Percentiles rank a stretch among this genome's conserved stretches.
Evolutionary conservation across 2,113 vertebrate species (phyloP).

Genomic region (Cettia cetti): DNA sequence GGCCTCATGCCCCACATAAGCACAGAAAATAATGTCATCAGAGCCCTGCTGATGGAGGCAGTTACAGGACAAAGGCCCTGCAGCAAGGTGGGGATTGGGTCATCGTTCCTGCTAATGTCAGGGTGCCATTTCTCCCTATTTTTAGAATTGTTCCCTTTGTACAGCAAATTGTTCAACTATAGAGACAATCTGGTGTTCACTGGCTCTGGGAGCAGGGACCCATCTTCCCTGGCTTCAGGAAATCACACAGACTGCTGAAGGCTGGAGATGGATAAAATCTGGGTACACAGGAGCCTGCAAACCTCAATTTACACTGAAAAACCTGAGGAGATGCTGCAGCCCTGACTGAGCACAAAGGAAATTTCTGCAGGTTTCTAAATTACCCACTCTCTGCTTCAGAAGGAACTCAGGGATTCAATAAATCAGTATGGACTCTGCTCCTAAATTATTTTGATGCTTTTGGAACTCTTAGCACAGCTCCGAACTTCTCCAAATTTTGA

Average conservation of each 20-base stretch:
- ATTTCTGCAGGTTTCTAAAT: background rate
- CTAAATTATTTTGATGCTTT: background rate
- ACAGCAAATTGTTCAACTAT: background rate
- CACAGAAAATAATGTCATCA: conserved; percentile 34
- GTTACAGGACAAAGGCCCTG: conserved; percentile 21
- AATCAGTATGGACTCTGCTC: background rate
- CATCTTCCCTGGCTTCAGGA: background rate
- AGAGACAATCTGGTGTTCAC: background rate
- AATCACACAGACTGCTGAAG: background rate
- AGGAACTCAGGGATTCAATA: background rate
- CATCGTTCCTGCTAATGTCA: conserved; percentile 48
- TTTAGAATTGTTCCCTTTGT: conserved; percentile 38
- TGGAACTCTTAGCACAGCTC: background rate
- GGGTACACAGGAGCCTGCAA: background rate
- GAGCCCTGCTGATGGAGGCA: conserved; percentile 36
- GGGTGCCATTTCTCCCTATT: conserved; percentile 11
- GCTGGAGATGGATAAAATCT: background rate
- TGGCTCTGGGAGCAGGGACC: background rate
- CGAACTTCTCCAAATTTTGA: background rate
- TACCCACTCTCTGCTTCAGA: background rate
- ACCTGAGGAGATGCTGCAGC: background rate
- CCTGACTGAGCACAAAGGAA: background rate
- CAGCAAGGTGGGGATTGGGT: conserved; percentile 32
- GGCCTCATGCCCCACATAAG: conserved; percentile 31
- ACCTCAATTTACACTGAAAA: background rate